Evolutionary conservation across 2,888 invertebrate genomes (phyloP), one percentile per base, ranked within the genome.

Genomic region (Tipula vernalis): DNA sequence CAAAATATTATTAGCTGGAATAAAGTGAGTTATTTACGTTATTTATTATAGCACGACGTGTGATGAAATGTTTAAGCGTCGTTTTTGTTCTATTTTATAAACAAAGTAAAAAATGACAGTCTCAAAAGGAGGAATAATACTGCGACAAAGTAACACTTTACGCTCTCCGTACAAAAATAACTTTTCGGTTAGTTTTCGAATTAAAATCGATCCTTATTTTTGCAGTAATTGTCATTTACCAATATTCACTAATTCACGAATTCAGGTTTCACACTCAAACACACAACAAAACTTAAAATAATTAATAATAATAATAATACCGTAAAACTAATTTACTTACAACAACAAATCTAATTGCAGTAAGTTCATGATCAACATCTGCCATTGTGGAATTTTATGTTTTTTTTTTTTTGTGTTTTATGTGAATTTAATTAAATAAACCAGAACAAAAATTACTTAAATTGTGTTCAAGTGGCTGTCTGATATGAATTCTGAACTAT

Each of bases 301-400:
- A 51, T 51, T 51, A 71, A 71, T 10, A 28, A 28, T 71, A 28
- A 71, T 10, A 71, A 28, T 71, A 28, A 71, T 10, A 71, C 71
- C 10, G 28, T 71, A 15, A 51, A 51, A 51, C 51, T 15, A 51
- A 15, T 15, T 51, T 51, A 91, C 91, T 91, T 89, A 91, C 91
- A 91, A 91, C 91, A 87, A 91, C 90, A 89, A 90, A 91, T 87
- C 91, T 90, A 87, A 91, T 88, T 83, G 91, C 89, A 86, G 90
- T 91, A 87, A 91, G 89, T 89, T 91, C 91, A 89, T 91, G 91
- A 87, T 91, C 91, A 88, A 91, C 91, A 89, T 91, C 91, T 87
- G 91, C 89, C 91, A 91, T 91, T 88, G 28, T 28, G 28, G 71
- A 28, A 39, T 84, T 84, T 88, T 89, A 85, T 51, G 28, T 85